phyloP scores from a whole-genome alignment of 2,797 vertebrate genomes.

The Galagoides demidoff region DNA sequence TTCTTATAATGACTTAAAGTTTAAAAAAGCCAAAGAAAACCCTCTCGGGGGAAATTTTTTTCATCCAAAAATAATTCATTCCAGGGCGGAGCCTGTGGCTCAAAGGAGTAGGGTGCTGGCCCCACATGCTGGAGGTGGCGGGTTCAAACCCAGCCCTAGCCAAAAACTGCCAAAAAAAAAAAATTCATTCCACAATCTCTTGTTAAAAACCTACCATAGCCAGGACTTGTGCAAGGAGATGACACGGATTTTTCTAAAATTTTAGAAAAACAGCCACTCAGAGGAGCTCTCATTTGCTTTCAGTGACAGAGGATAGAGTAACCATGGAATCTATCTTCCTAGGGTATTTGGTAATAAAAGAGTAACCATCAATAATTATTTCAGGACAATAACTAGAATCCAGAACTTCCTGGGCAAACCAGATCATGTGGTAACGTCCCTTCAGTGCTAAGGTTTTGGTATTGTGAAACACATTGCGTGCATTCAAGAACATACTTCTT shows the following conservation, averaged over 20 bases:
- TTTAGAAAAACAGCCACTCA: neutral
- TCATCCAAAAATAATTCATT: neutral
- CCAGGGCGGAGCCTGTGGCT: neutral
- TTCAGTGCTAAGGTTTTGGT: neutral
- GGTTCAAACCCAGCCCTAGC: too few relatives aligned
- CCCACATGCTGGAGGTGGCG: too few relatives aligned
- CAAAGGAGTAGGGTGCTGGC: too few relatives aligned
- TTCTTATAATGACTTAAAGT: slow-evolving; percentile 26
- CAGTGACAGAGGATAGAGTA: neutral
- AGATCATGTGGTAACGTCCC: neutral
- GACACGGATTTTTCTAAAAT: neutral
- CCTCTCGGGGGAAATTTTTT: neutral
- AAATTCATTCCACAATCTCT: neutral
- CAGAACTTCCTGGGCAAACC: neutral
- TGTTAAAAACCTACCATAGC: neutral
- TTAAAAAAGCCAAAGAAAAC: slow-evolving; percentile 47
- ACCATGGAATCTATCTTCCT: neutral
- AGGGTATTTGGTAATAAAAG: neutral
- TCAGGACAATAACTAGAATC: neutral
- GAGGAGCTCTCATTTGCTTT: neutral
- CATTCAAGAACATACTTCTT: neutral
- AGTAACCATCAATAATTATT: neutral
- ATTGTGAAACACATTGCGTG: neutral
- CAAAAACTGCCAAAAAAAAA: too few relatives aligned
- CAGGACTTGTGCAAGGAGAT: neutral